Evolutionary conservation across 1,140 invertebrate species (phyloP).

Genomic region (Tribolium madens): DNA sequence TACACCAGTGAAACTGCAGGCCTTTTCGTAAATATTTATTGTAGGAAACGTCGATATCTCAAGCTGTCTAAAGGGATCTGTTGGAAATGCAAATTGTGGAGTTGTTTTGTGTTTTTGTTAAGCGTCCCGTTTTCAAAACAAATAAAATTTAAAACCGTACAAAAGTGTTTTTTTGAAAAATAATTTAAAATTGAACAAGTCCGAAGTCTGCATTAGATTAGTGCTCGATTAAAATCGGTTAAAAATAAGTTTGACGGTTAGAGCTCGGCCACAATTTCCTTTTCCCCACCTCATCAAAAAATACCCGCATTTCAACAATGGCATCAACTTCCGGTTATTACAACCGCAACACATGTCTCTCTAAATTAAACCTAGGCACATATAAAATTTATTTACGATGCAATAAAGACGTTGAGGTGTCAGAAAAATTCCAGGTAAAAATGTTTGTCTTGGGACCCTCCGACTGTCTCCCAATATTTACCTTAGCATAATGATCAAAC

Average conservation of each 20-base stretch:
- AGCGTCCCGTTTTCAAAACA: background rate
- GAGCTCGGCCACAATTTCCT: conserved; percentile 12
- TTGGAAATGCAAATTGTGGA: conserved; percentile 5
- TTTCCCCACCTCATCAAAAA: background rate
- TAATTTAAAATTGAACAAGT: background rate
- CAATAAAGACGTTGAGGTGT: conserved; percentile 37
- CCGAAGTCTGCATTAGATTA: background rate
- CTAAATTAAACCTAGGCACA: conserved; percentile 32
- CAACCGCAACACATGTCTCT: conserved; percentile 34
- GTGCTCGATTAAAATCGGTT: conserved; percentile 6
- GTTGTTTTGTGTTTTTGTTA: background rate
- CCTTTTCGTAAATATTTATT: conserved; percentile 33
- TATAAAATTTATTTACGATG: conserved; percentile 37
- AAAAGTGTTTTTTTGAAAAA: background rate
- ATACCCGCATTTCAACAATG: conserved; percentile 25
- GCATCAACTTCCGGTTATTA: conserved; percentile 32
- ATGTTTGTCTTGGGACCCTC: background rate
- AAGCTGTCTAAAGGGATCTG: background rate
- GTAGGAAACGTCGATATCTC: conserved; percentile 29
- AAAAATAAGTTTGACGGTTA: conserved; percentile 36
- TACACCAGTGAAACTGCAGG: conserved; percentile 10
- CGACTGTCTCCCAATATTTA: conserved; percentile 16
- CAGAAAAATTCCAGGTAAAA: conserved; percentile 23
- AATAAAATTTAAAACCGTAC: background rate
- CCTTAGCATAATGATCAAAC: conserved; percentile 18